Base-by-base conservation (phyloP, 2,113 vertebrate genomes). In the Cynoglossus semilaevis region DNA sequence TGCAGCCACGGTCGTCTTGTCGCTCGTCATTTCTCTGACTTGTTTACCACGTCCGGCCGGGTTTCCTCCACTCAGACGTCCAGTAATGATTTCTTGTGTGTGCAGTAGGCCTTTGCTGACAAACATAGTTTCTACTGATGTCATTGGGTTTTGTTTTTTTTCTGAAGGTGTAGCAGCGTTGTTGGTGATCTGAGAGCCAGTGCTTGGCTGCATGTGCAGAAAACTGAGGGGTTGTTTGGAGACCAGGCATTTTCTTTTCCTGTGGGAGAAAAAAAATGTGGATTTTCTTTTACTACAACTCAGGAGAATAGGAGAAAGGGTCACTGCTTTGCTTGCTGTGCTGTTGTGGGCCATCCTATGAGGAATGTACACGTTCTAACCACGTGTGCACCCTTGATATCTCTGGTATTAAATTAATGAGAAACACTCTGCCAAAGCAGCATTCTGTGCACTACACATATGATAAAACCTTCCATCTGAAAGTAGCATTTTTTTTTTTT, bases 91-190 rank as follows among this genome's bases (percentile, higher is more conserved):
- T 56, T 61, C 17, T 14, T 8, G 19, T 40, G 22, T 11, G n/a
- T 17, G 43, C 64, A 50, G 50, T 29, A 36, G 65, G 37, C 22
- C 45, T 8, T 15, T 51, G 64, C 74, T 75, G 68, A 70, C 65
- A 51, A 70, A 58, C 46, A 16, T 11, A 7, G n/a, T 61, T 77
- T 77, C 29, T 57, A 19, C 60, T 53, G 42, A 56, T 63, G 48
- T 63, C 52, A 66, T 77, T 5, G 6, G n/a, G n/a, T n/a, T n/a
- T n/a, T n/a, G n/a, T n/a, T 50, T 13, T 63, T 14, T 56, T 13
- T 65, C 51, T 55, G 17, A 1, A 12, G 35, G n/a, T 40, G 29
- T 46, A 49, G 14, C 1, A 0, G 34, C 52, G 47, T 15, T 61
- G 56, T 48, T 60, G 56, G 67, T 72, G 51, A 69, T 42, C 15